Evolutionary conservation across 2,113 vertebrate genomes (phyloP).

Genomic region (Scatophagus argus): DNA sequence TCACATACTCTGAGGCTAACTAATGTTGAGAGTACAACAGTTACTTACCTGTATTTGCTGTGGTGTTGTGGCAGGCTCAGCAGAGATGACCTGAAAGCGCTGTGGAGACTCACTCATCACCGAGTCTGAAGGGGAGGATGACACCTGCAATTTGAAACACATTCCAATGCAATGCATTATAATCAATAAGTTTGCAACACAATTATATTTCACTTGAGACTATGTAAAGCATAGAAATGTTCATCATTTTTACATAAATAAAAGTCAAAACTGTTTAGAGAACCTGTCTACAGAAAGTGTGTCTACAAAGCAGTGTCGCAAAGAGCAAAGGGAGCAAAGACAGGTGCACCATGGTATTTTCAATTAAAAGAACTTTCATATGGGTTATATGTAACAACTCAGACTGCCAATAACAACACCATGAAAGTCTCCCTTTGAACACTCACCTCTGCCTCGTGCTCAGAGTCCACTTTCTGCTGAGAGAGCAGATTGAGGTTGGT

Average conservation of each 20-base stretch:
- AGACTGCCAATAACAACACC: background rate
- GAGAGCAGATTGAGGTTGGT: slow-evolving; percentile 90
- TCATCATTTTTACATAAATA: background rate
- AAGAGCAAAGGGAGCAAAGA: background rate
- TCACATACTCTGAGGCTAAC: slow-evolving; percentile 49
- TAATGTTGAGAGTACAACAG: slow-evolving; percentile 82
- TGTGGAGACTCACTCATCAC: slow-evolving; percentile 95
- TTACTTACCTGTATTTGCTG: slow-evolving; percentile 96
- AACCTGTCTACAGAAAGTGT: background rate
- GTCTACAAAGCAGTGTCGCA: slow-evolving; percentile 12
- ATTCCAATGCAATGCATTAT: slow-evolving; percentile 15
- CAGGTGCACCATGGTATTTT: background rate
- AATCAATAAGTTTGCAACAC: background rate
- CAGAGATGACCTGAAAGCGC: slow-evolving; percentile 94
- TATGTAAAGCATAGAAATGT: background rate
- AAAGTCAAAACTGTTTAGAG: slow-evolving; percentile 1
- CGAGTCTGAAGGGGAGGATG: slow-evolving; percentile 86
- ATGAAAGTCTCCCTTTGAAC: slow-evolving; percentile 4
- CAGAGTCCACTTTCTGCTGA: slow-evolving; percentile 92
- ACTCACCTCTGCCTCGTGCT: slow-evolving; percentile 93
- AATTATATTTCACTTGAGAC: background rate
- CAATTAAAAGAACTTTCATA: slow-evolving; percentile 18
- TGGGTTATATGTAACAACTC: slow-evolving; percentile 21
- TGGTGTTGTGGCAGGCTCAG: slow-evolving; percentile 90
- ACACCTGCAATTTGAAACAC: slow-evolving; percentile 37